These are phyloP conservation scores for Nyctibius bracteatus DNA, from an alignment of 2,113 vertebrate species.

Conservation along the genomic window DNA sequence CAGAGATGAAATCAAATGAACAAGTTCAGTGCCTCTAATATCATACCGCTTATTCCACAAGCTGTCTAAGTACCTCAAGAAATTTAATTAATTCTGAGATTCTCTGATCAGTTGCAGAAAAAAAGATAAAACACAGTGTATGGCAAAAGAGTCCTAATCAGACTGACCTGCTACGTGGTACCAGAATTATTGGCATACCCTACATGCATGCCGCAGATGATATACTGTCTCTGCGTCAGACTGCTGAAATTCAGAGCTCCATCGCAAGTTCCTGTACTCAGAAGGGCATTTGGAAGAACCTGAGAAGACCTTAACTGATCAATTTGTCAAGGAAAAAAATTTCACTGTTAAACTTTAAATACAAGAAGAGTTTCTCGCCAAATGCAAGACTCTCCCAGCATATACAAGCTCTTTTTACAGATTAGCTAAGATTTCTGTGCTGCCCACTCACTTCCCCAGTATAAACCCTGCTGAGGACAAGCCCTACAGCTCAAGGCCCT, in stretches of 20 bases:
- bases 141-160: conserved; percentile 46
- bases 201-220: background rate
- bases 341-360: background rate
- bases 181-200: background rate
- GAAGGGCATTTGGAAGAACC: background rate
- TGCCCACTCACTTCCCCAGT: background rate
- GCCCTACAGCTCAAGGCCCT: background rate
- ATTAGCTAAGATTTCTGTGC: background rate
- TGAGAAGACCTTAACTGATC: background rate
- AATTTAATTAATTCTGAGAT: conserved; percentile 75
- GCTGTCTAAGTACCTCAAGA: conserved; percentile 59
- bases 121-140: conserved; percentile 48
- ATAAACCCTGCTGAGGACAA: background rate
- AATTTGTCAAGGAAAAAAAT: background rate
- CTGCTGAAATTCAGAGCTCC: background rate
- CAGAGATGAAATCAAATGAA: conserved; percentile 67
- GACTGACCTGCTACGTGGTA: conserved; percentile 15
- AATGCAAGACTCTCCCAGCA: background rate
- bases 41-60: conserved; percentile 62
- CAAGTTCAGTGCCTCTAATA: conserved; percentile 68
- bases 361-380: background rate
- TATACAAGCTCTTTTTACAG: background rate
- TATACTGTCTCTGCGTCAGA: background rate
- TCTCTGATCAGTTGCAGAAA: conserved; percentile 39
- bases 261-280: background rate